A percentile compares a stretch with the other conserved stretches of the same genome.
Conservation (phyloP, 2,797 vertebrate genomes). For the Epinephelus coioides region DNA sequence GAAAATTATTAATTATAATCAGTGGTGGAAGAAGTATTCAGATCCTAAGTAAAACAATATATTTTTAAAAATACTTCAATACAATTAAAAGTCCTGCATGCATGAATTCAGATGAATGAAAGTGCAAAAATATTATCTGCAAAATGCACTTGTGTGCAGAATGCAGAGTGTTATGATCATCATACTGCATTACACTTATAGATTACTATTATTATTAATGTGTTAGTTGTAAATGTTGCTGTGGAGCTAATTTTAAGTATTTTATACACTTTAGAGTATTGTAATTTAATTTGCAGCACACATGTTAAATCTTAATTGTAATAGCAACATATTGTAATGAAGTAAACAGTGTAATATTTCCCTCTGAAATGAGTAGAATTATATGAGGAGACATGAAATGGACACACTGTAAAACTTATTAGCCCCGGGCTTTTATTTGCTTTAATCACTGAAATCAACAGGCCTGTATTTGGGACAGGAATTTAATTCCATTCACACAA, state of each 20-base stretch:
- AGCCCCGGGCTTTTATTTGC: too few relatives aligned
- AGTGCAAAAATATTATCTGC: neutral
- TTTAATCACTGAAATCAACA: too few relatives aligned
- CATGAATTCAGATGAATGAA: neutral
- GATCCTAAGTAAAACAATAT: neutral
- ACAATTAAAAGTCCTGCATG: neutral
- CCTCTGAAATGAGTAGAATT: too few relatives aligned
- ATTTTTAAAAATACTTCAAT: neutral
- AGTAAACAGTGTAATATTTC: too few relatives aligned
- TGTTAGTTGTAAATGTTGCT: neutral
- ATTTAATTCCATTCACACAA: too few relatives aligned
- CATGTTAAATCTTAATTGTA: too few relatives aligned
- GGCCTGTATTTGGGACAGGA: too few relatives aligned
- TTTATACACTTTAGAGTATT: neutral
- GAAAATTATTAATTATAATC: neutral
- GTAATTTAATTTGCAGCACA: neutral
- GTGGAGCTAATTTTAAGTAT: neutral
- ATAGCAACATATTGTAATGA: too few relatives aligned
- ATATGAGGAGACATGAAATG: too few relatives aligned
- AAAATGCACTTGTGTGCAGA: neutral
- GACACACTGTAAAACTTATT: too few relatives aligned
- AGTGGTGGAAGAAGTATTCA: neutral
- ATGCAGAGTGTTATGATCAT: neutral
- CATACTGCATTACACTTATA: neutral
- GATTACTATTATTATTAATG: neutral